These are phyloP conservation scores for Helleia helle DNA, from an alignment of 2,888 invertebrate species.

Conservation along the genomic window DNA sequence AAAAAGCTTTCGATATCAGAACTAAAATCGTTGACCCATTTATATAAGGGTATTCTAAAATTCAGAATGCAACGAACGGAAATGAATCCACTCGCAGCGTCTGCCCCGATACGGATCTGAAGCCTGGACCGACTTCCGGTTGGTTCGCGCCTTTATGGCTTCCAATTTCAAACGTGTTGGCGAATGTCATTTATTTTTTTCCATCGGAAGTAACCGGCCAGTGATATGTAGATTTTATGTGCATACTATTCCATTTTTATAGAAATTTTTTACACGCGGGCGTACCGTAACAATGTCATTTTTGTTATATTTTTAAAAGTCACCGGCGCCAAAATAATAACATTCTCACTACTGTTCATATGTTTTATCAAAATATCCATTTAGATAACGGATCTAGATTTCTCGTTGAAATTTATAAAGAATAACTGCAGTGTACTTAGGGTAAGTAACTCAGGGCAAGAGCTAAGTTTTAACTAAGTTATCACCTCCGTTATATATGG, in stretches of 20 bases:
- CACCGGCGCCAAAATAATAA: too few species aligned
- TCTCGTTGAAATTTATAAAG: too few species aligned
- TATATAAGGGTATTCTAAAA: slow-evolving; percentile 20
- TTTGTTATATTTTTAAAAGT: too few species aligned
- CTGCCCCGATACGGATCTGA: slow-evolving; percentile 67
- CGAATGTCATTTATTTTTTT: background rate
- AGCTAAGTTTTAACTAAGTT: too few species aligned
- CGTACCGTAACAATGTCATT: background rate
- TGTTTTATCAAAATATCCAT: too few species aligned
- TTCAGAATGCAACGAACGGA: slow-evolving; percentile 65
- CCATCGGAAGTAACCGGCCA: slow-evolving; percentile 2
- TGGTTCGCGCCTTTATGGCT: slow-evolving; percentile 63
- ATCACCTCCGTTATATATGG: too few species aligned
- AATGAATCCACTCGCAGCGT: slow-evolving; percentile 66
- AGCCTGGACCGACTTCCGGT: slow-evolving; percentile 61
- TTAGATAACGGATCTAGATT: too few species aligned
- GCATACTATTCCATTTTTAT: slow-evolving; percentile 3
- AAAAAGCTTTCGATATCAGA: background rate
- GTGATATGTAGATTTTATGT: slow-evolving; percentile 1
- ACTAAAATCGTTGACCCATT: background rate
- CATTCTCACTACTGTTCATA: too few species aligned
- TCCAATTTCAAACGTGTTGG: slow-evolving; percentile 55
- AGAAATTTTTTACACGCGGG: background rate
- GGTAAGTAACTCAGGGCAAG: too few species aligned
- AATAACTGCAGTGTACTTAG: too few species aligned